Evolutionary conservation across 1,140 invertebrate genomes (phyloP).

Genomic region (Ctenoplectra terminalis): DNA sequence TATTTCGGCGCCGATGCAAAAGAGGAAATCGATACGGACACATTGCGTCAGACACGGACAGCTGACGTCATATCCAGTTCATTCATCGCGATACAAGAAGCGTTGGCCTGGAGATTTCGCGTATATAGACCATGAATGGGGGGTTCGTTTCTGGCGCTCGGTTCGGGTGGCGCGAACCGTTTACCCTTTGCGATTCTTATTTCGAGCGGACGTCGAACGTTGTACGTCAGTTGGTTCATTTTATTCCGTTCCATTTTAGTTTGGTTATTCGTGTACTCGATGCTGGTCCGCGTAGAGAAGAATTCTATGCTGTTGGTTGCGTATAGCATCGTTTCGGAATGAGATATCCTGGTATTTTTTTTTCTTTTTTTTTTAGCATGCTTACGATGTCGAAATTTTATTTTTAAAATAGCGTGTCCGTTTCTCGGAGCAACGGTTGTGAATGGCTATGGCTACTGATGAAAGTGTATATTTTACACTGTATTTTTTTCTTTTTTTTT

Average conservation of each 20-base stretch:
- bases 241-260: neutral
- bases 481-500: no score
- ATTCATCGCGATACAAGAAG: conserved; percentile 30
- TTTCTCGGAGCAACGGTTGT: no score
- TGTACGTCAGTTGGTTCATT: neutral
- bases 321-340: no score
- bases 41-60: conserved; percentile 29
- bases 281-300: no score
- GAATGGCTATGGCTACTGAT: no score
- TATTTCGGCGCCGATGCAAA: conserved; percentile 26
- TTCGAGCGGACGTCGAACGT: neutral
- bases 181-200: conserved; percentile 7
- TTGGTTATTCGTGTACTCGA: no score
- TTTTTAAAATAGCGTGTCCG: no score
- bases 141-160: neutral
- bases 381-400: no score
- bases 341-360: no score
- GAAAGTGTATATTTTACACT: no score
- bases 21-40: conserved; percentile 28
- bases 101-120: conserved; percentile 16
- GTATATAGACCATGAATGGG: neutral
- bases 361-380: no score
- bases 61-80: conserved; percentile 47
- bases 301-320: no score
- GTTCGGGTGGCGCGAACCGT: neutral